phyloP scores from a whole-genome alignment of 2,113 vertebrate species.

The Pithys albifrons region DNA sequence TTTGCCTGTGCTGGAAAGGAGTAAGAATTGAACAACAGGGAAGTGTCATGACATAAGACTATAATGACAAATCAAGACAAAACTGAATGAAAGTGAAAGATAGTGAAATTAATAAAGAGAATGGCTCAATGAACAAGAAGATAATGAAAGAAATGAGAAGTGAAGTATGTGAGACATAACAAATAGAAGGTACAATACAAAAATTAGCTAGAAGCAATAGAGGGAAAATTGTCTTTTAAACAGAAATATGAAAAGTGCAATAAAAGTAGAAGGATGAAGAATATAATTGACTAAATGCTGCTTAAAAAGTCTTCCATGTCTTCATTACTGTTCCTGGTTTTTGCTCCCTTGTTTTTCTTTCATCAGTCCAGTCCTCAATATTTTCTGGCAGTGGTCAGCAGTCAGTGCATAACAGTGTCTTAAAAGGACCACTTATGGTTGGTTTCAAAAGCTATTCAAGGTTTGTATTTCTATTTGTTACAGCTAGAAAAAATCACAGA shows the following conservation, averaged over 20 bases:
- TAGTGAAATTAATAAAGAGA: conserved; percentile 50
- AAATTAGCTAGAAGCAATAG: not conserved
- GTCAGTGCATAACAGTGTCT: not conserved
- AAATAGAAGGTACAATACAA: not conserved
- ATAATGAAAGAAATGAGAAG: conserved; percentile 21
- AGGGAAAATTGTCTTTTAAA: not conserved
- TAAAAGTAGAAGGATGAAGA: not conserved
- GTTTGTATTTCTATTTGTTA: not conserved
- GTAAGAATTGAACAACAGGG: not conserved
- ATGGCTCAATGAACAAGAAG: conserved; percentile 11
- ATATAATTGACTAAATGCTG: not conserved
- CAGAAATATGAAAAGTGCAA: not conserved
- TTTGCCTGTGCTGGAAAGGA: not conserved
- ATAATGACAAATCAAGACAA: not conserved
- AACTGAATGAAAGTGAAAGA: not conserved
- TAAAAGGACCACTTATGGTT: not conserved
- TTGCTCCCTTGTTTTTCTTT: not conserved
- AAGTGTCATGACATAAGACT: not conserved
- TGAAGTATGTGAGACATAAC: not conserved
- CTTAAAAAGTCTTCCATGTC: not conserved
- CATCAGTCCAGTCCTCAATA: not conserved
- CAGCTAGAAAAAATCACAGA: not conserved
- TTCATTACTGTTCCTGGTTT: not conserved
- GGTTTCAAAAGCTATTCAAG: not conserved
- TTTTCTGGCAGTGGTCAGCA: not conserved